Percentiles rank a stretch among this genome's conserved stretches.
These are phyloP conservation scores for Hylaea fasciaria DNA, from an alignment of 2,888 invertebrate genomes.

Conservation along the genomic window DNA sequence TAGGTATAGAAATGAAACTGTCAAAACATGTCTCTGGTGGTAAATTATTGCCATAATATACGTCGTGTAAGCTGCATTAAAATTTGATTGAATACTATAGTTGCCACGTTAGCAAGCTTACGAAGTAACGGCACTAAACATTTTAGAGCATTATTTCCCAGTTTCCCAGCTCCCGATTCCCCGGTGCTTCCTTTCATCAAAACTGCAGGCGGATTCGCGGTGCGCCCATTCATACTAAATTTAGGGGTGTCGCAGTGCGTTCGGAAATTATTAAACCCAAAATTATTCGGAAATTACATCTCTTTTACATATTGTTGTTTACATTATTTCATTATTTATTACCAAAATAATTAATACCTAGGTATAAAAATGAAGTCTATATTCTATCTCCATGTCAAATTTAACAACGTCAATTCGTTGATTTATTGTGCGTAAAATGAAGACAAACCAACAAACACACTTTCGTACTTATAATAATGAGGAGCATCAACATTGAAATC, in stretches of 20 bases:
- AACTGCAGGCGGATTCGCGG: constrained; percentile 25
- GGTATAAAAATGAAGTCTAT: too few relatives aligned
- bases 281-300: too few relatives aligned
- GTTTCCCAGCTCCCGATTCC: constrained; percentile 15
- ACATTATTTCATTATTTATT: not conserved
- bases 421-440: too few relatives aligned
- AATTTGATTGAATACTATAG: not conserved
- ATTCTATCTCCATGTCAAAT: too few relatives aligned
- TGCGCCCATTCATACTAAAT: constrained; percentile 15
- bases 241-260: constrained; percentile 10
- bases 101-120: constrained; percentile 6
- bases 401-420: too few relatives aligned
- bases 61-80: too few relatives aligned
- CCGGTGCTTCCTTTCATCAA: constrained; percentile 36
- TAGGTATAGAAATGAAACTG: not conserved
- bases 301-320: too few relatives aligned
- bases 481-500: too few relatives aligned
- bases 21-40: too few relatives aligned
- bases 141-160: constrained; percentile 25
- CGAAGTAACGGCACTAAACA: constrained; percentile 26
- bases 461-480: not conserved
- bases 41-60: too few relatives aligned
- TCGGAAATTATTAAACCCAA: not conserved
- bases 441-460: too few relatives aligned
- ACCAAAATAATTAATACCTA: too few relatives aligned